A percentile compares a stretch with the other conserved stretches of the same genome.
These are phyloP conservation scores for Corvus cornix DNA, from an alignment of 2,113 vertebrate genomes.

Conservation along the genomic window DNA sequence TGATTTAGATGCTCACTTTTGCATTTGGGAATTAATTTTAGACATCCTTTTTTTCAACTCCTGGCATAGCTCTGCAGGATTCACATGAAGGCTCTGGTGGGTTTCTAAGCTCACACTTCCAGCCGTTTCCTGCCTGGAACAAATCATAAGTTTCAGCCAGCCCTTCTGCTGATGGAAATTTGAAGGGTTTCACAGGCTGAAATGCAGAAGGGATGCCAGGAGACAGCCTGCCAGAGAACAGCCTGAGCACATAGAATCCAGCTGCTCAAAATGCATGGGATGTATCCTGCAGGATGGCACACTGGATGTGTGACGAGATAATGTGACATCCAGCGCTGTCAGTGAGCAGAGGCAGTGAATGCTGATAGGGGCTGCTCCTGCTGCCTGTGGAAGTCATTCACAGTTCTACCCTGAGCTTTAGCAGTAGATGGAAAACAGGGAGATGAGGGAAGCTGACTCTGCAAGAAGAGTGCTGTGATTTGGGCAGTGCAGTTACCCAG, in stretches of 20 bases:
- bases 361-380: background rate
- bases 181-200: background rate
- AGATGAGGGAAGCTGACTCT: background rate
- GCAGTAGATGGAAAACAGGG: background rate
- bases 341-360: background rate
- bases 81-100: background rate
- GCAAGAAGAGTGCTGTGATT: background rate
- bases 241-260: background rate
- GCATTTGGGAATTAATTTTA: background rate
- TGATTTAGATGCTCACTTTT: background rate
- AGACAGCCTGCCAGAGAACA: background rate
- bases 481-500: accelerated
- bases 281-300: background rate
- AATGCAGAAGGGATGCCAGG: background rate
- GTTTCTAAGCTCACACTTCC: background rate
- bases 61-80: background rate
- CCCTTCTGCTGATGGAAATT: background rate
- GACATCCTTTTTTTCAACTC: background rate
- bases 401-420: background rate
- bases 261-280: background rate
- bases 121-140: background rate
- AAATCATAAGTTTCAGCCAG: background rate
- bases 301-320: background rate
- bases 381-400: background rate
- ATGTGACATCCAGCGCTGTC: background rate